Percentiles rank a stretch among this genome's conserved stretches.
Conservation (phyloP, 2,797 vertebrate genomes). For the Molothrus aeneus region DNA sequence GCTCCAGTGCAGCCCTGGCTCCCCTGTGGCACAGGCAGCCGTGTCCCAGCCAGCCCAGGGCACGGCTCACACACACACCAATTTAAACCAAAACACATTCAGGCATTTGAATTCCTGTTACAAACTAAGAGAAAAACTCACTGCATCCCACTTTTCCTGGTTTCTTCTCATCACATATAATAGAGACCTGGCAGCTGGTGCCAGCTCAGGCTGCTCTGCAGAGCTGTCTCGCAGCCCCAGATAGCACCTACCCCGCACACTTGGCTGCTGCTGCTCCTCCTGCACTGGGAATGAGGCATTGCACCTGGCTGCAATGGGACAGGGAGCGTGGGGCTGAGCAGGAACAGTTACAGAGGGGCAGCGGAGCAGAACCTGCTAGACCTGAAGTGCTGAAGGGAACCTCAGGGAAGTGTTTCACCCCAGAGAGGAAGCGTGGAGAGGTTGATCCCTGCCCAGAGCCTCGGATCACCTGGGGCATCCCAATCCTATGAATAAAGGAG, state of each 20-base stretch:
- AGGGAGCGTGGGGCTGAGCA: background rate
- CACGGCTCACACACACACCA: background rate
- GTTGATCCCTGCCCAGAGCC: background rate
- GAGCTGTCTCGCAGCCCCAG: background rate
- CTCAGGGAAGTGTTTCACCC: background rate
- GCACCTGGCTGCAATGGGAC: accelerated
- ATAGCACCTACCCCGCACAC: background rate
- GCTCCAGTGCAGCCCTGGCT: no score
- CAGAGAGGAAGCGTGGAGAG: accelerated
- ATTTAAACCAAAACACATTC: accelerated
- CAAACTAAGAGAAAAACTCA: background rate
- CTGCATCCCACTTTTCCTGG: accelerated
- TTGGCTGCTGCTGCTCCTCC: accelerated
- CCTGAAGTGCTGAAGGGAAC: background rate
- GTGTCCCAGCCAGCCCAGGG: background rate
- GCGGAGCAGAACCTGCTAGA: background rate
- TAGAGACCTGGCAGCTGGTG: background rate
- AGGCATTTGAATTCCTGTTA: background rate
- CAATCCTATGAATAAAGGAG: accelerated
- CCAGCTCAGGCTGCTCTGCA: background rate
- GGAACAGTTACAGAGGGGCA: background rate
- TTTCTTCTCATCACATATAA: accelerated
- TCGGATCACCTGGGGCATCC: accelerated
- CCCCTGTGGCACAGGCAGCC: accelerated
- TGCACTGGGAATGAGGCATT: accelerated